These are phyloP conservation scores for Amphiprion ocellaris DNA, from an alignment of 2,113 vertebrate species.

Conservation along the genomic window DNA sequence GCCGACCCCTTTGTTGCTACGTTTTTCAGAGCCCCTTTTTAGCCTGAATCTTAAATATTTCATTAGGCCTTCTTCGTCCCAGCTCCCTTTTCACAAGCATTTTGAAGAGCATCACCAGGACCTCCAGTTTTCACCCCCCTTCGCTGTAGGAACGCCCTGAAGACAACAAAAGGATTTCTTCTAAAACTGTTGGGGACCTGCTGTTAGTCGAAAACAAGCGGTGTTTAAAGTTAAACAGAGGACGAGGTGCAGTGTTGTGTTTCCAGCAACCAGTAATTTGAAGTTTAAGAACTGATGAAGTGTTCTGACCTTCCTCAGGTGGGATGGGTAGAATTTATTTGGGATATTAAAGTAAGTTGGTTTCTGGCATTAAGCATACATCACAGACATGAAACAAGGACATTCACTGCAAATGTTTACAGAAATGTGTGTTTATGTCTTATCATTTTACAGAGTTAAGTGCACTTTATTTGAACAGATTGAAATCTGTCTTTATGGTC, in stretches of 20 bases:
- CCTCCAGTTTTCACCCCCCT: constrained; percentile 60
- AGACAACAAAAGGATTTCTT: constrained; percentile 82
- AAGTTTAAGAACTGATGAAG: not conserved
- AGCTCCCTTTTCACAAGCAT: constrained; percentile 61
- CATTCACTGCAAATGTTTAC: no score
- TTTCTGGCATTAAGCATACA: no score
- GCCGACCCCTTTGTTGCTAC: constrained; percentile 86
- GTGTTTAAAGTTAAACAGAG: constrained; percentile 75
- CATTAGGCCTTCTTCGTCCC: constrained; percentile 84
- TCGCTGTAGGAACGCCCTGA: constrained; percentile 59
- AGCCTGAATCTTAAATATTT: constrained; percentile 91
- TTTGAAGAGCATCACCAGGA: constrained; percentile 73
- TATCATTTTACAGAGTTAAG: no score
- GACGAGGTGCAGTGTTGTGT: not conserved
- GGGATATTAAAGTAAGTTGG: no score
- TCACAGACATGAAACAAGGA: no score
- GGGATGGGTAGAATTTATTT: no score
- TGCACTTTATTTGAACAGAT: no score
- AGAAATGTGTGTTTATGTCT: no score
- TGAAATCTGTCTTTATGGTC: no score
- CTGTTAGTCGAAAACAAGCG: constrained; percentile 71
- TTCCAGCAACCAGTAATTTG: fast-evolving
- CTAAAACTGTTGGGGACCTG: constrained; percentile 76
- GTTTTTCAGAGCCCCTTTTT: constrained; percentile 85
- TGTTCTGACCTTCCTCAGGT: not conserved